Percentiles rank a stretch among this genome's conserved stretches.
phyloP scores from a whole-genome alignment of 1,140 invertebrate genomes.

The Drosophila ogumai region DNA sequence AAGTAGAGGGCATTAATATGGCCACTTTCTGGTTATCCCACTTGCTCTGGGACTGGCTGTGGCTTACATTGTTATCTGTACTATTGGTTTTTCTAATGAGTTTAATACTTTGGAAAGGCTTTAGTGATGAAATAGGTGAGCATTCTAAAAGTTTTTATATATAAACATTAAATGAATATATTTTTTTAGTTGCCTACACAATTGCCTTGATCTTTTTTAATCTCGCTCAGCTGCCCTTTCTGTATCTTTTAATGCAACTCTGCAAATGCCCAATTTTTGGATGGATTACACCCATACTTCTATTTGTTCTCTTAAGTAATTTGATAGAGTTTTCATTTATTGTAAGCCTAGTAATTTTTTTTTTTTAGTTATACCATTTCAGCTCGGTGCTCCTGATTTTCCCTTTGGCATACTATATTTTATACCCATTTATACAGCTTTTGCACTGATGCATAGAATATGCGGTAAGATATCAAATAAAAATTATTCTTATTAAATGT shows the following conservation, averaged over 20 bases:
- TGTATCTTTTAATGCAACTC: conserved; percentile 28
- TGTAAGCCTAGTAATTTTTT: neutral
- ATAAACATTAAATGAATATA: too few relatives aligned
- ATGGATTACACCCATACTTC: conserved; percentile 18
- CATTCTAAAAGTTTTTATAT: neutral
- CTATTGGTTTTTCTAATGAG: conserved; percentile 1
- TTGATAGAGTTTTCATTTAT: too few relatives aligned
- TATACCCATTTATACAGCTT: conserved; percentile 10
- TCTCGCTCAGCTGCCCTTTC: conserved; percentile 17
- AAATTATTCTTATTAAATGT: conserved; percentile 10
- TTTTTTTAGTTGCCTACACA: conserved; percentile 8
- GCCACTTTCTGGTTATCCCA: conserved; percentile 32
- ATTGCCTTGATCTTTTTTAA: conserved; percentile 14
- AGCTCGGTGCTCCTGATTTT: neutral
- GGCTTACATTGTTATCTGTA: conserved; percentile 3
- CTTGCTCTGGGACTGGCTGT: conserved; percentile 21
- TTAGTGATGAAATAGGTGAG: conserved; percentile 7
- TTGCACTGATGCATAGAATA: conserved; percentile 8
- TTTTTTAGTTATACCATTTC: conserved; percentile 17
- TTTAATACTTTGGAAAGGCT: neutral
- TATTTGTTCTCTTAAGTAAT: conserved; percentile 20
- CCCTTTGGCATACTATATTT: conserved; percentile 10
- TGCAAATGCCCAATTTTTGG: conserved; percentile 14
- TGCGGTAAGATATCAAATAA: conserved; percentile 14
- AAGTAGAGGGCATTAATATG: conserved; percentile 45